A percentile compares a stretch with the other conserved stretches of the same genome.
phyloP scores from a whole-genome alignment of 2,888 invertebrate species.

The Creontiades dilutus region DNA sequence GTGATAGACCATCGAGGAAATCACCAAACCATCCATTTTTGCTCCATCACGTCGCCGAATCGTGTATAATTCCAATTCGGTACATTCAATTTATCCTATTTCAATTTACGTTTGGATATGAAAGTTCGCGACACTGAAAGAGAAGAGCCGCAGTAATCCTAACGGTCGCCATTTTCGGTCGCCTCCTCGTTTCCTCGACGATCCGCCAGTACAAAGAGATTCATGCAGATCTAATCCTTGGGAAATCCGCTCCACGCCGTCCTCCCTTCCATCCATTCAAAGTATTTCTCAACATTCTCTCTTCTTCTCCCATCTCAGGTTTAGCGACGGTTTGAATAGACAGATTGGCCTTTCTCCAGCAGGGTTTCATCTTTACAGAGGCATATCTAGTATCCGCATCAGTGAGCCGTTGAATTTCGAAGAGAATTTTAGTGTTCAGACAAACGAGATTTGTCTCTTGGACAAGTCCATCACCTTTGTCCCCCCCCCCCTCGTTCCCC shows the following conservation, averaged over 20 bases:
- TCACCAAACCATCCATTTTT: too few species aligned
- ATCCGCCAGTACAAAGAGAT: conserved; percentile 5
- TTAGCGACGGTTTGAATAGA: conserved; percentile 32
- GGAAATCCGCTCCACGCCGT: neutral
- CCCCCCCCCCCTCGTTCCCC: neutral
- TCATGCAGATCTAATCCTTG: conserved; percentile 44
- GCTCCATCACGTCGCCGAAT: too few species aligned
- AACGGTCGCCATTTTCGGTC: neutral
- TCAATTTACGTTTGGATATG: too few species aligned
- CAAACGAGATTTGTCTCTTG: neutral
- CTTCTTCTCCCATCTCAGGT: neutral
- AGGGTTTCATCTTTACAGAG: neutral
- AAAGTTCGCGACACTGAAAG: neutral
- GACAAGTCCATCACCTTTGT: neutral
- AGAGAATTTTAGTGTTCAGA: neutral
- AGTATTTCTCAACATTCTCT: neutral
- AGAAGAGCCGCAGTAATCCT: conserved; percentile 6
- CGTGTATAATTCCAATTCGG: too few species aligned
- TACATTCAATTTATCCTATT: too few species aligned
- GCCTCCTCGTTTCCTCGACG: neutral
- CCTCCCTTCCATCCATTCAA: neutral
- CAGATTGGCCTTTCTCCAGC: neutral
- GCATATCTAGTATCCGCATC: neutral
- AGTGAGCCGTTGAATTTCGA: neutral
- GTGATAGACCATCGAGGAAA: too few species aligned